Evolutionary conservation across 1,140 invertebrate genomes (phyloP), one percentile per base, ranked within the genome.

Genomic region (Drosophila carrolli): DNA sequence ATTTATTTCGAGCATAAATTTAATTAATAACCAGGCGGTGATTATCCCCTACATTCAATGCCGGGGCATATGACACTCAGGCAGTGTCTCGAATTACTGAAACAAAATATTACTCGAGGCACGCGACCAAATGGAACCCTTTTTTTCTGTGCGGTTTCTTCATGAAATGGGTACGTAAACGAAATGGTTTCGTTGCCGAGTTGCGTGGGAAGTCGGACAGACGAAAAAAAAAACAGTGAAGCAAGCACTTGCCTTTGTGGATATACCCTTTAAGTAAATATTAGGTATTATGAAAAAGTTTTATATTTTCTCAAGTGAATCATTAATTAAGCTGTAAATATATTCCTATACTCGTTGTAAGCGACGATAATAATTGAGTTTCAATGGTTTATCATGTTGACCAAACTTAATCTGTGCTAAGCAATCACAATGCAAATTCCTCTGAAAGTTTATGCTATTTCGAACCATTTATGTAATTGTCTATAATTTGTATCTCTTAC

Each of bases 1-100:
- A 71, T 72, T 72, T 35, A 71, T 71, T 35, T 56, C 37, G 68
- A 72, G 66, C 38, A 46, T 35, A 71, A 53, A 72, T 72, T 72
- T 72, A 72, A 72, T 72, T 72, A 72, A 72, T 72, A 72, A 71
- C 68, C 65, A 16, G 14, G 16, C 43, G 9, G 38, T 11, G 67
- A 70, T 70, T 70, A 71, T 50, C 38, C 65, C 44, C 68, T 58
- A 57, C 44, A 54, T 9, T 27, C 10, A 23, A 51, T 29, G 48
- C 41, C 46, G 9, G 10, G 67, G 44, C 65, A 71, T 72, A 71
- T 71, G 68, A 58, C 51, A 71, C 68, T 66, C 7, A 6, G 13
- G 47, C 47, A 38, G 46, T 38, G 47, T 23, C 61, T 72, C 29
- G 44, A 58, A 41, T 57, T 71, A 50, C 66, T 19, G 43, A 58